Conservation (phyloP, 2,888 invertebrate species). For the Chirona hameri region DNA sequence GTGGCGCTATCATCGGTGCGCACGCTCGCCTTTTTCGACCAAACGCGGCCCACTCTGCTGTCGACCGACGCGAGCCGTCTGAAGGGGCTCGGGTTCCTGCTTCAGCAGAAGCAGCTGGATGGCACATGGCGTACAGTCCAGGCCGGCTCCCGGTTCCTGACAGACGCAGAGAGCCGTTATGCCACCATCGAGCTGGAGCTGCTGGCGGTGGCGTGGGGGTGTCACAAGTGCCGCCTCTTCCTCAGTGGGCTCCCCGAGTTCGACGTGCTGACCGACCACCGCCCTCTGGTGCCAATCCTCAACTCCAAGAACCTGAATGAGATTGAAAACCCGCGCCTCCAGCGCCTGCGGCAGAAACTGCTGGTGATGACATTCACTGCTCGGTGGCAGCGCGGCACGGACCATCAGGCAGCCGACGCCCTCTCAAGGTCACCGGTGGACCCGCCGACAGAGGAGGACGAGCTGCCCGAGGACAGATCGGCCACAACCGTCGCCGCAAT, state of each 20-base stretch:
- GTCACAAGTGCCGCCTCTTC: neutral
- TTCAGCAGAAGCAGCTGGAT: neutral
- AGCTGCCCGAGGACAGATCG: neutral
- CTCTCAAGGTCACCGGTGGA: neutral
- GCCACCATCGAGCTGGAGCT: neutral
- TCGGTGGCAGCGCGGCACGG: neutral
- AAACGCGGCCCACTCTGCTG: neutral
- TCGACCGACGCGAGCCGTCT: neutral
- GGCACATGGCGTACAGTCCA: neutral
- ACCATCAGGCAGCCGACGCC: neutral
- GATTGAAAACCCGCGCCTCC: neutral
- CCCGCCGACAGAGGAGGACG: neutral
- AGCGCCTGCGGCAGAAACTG: neutral
- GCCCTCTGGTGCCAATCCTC: neutral
- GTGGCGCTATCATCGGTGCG: neutral
- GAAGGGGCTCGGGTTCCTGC: neutral
- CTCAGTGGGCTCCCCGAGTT: neutral
- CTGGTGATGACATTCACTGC: neutral
- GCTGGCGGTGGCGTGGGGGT: neutral
- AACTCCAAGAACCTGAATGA: neutral
- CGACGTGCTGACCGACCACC: neutral
- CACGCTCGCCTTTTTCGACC: neutral
- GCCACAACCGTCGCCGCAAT: neutral
- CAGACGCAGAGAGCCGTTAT: neutral
- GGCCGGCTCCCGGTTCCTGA: neutral